Percentiles rank a stretch among this genome's conserved stretches.
Evolutionary conservation across 2,113 vertebrate species (phyloP).

Genomic region (Arothron firmamentum): DNA sequence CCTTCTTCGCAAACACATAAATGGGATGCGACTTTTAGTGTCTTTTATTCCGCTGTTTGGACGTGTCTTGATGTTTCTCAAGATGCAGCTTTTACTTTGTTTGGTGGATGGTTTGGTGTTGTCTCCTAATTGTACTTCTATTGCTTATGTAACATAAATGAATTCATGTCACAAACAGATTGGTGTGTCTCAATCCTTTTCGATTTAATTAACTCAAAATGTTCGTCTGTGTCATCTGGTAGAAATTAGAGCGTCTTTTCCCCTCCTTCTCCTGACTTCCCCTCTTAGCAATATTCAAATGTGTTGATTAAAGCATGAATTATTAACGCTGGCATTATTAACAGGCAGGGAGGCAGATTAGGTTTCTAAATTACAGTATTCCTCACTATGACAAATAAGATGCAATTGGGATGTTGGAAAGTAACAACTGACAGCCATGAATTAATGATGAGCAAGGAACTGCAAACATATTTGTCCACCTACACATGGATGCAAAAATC

Average conservation of each 20-base stretch:
- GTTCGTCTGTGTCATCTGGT: slow-evolving; percentile 5
- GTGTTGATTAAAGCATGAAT: slow-evolving; percentile 48
- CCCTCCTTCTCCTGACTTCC: not conserved
- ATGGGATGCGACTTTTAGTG: slow-evolving; percentile 5
- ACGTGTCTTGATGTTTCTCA: slow-evolving; percentile 8
- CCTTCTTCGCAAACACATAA: slow-evolving; percentile 16
- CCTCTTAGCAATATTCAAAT: slow-evolving; percentile 4
- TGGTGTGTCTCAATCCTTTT: slow-evolving; percentile 1
- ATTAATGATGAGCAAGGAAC: slow-evolving; percentile 25
- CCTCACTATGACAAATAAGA: slow-evolving; percentile 18
- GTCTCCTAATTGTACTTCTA: slow-evolving; percentile 32
- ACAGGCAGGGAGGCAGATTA: slow-evolving; percentile 32
- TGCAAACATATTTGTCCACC: slow-evolving; percentile 4
- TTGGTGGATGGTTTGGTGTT: slow-evolving; percentile 30
- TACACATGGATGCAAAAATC: not conserved
- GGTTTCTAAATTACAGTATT: slow-evolving; percentile 20
- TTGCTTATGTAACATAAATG: slow-evolving; percentile 45
- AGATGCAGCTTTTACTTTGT: slow-evolving; percentile 14
- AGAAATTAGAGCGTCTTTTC: slow-evolving; percentile 4
- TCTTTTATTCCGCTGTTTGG: slow-evolving; percentile 13
- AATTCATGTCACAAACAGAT: slow-evolving; percentile 38
- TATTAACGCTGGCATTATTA: slow-evolving; percentile 36
- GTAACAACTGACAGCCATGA: slow-evolving; percentile 17
- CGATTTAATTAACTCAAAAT: not conserved
- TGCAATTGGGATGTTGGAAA: slow-evolving; percentile 10